Base-by-base conservation (phyloP, 2,888 invertebrate species). In the Aradus depressus region DNA sequence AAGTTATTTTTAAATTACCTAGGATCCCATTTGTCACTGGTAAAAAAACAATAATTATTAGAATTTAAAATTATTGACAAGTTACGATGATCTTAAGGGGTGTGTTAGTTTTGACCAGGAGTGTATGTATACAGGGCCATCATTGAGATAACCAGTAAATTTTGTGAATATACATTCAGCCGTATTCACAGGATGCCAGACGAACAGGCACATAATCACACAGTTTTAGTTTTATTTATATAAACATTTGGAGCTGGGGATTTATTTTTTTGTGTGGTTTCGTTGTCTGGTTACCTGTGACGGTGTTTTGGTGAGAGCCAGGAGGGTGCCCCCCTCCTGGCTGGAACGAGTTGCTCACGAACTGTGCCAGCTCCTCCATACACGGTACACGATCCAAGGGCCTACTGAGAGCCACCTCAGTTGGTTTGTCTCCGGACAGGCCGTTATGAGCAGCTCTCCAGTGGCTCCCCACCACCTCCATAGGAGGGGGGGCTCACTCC, bases 331-430 rank as follows among this genome's bases (percentile, higher is more conserved):
- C 66, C 69, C 68, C 69, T 69, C 66, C 67, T 59, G 50, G 34
- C 50, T 34, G 83, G 70, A 88, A 83, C 56, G 87, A 86, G 72
- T 87, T 87, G 64, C 85, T 85, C 66, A 89, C 88, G 74, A 89
- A 88, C 75, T 87, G 85, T 65, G 88, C 84, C 69, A 89, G 77
- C 75, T 88, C 85, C 39, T 66, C 66, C 71, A 71, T 72, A n/a
- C n/a, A n/a, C n/a, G n/a, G n/a, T n/a, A n/a, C n/a, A 43, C 26
- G 31, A 43, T 43, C 26, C 31, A 31, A 28, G 19, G 43, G 19
- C 43, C 26, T 43, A 19, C 41, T 34, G 44, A 19, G n/a, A 41
- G 23, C 25, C 26, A 31, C 34, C 32, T 26, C 28, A 21, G 35
- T 31, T 38, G 38, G 39, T 25, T 37, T 18, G 21, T 14, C 39